These are phyloP conservation scores for Melanotaenia maccullochi DNA, from an alignment of 2,797 vertebrate genomes.

Conservation along the genomic window DNA sequence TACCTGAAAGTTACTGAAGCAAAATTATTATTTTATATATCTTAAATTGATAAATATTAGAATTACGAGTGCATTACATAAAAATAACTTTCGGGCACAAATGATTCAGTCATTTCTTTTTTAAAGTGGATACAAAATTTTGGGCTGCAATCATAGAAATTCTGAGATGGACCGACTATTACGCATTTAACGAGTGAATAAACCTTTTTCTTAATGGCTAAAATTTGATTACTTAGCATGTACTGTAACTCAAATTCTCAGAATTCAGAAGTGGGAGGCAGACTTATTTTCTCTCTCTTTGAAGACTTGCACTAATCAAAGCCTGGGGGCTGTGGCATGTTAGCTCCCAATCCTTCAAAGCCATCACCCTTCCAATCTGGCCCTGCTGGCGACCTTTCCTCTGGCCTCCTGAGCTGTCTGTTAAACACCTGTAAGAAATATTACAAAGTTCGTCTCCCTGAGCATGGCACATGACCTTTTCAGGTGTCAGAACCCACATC, in stretches of 20 bases:
- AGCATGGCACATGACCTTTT: constrained; percentile 80
- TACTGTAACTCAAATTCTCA: constrained; percentile 21
- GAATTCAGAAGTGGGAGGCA: constrained; percentile 5
- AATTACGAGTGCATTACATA: background rate
- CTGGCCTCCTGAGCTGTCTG: constrained; percentile 74
- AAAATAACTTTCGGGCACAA: background rate
- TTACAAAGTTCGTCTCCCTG: constrained; percentile 71
- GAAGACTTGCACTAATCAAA: constrained; percentile 65
- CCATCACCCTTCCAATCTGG: constrained; percentile 59
- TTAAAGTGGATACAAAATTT: constrained; percentile 7
- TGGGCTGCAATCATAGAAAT: constrained; percentile 8
- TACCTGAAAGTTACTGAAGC: background rate
- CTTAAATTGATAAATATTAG: background rate
- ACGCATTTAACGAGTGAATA: constrained; percentile 14
- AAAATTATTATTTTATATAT: constrained; percentile 7
- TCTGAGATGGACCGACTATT: constrained; percentile 6
- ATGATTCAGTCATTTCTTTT: background rate
- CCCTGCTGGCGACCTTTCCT: constrained; percentile 70
- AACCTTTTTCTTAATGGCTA: background rate
- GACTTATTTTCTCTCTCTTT: constrained; percentile 22
- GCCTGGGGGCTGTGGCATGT: constrained; percentile 55
- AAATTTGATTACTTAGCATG: constrained; percentile 16
- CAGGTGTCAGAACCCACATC: constrained; percentile 80
- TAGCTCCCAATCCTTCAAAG: constrained; percentile 71
- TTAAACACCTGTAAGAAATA: constrained; percentile 83